Evolutionary conservation across 2,113 vertebrate genomes (phyloP).

Genomic region (rat (Rattus norvegicus)): DNA sequence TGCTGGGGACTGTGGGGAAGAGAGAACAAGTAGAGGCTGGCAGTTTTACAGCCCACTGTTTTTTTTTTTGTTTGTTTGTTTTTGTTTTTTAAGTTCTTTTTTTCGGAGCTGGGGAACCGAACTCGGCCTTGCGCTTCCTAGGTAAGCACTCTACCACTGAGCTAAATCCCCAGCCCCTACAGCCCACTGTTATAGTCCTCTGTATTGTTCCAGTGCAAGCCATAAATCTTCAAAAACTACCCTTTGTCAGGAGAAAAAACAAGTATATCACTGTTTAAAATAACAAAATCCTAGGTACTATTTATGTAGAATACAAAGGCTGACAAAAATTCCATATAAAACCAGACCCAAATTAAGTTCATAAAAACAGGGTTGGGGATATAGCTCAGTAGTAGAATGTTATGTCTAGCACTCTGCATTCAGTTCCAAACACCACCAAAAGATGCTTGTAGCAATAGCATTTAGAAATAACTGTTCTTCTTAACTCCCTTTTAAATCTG

Average conservation of each 20-base stretch:
- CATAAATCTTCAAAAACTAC: background rate
- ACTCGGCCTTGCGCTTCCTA: no score
- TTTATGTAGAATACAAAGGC: conserved; percentile 5
- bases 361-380: background rate
- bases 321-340: conserved; percentile 36
- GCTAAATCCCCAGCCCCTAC: no score
- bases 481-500: background rate
- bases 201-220: background rate
- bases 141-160: no score
- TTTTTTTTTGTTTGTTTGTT: no score
- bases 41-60: background rate
- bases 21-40: background rate
- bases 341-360: background rate
- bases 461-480: background rate
- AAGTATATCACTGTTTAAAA: background rate
- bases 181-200: background rate
- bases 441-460: background rate
- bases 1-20: no score
- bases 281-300: conserved; percentile 11
- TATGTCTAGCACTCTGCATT: background rate
- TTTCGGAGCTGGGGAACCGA: no score
- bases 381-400: background rate
- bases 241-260: background rate
- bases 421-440: background rate
- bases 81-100: no score